Evolutionary conservation across 2,113 vertebrate genomes (phyloP), one percentile per base, ranked within the genome.

Genomic region (Emydura subglobosa): DNA sequence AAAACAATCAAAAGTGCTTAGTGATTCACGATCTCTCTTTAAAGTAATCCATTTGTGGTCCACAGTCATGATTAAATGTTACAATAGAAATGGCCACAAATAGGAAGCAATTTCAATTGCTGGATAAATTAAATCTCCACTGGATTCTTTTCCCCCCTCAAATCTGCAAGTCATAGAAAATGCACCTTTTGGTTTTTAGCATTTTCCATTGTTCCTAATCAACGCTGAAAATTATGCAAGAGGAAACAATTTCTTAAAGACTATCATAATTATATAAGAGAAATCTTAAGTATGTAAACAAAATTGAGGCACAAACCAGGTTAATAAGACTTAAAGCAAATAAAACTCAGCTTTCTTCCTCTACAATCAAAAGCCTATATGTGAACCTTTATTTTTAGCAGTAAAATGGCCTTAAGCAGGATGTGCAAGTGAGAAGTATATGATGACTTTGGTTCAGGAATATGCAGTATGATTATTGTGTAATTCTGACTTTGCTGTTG

Each of bases 361-460:
- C 34, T 82, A 42, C 4, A n/a, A 61, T 1, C 0, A 53, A 83
- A 24, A 27, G 22, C 68, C n/a, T 1, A 1, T 39, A 53, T 53
- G 53, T 47, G 27, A 79, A 31, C 10, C 31, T 11, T 39, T 42
- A 42, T 68, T 91, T 53, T n/a, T 1, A 4, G 27, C 25, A 59
- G 50, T 88, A 88, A 88, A 83, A 72, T 5, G 27, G 68, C 53
- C 79, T 5, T 47, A 29, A n/a, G 87, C 85, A 10, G 24, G 82
- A 57, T 47, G 61, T 4, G 6, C n/a, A 51, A 51, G 72, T 24
- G 78, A 84, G 12, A 59, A 10, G 76, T 34, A 82, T 49, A 82
- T 9, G 47, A 49, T 16, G 79, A 61, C 39, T 9, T 55, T 25
- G 22, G 39, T n/a, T 39, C 25, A 14, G 74, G 44, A 47, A 72